Conservation (phyloP, 2,888 invertebrate species). For the Macrophya alboannulata region DNA sequence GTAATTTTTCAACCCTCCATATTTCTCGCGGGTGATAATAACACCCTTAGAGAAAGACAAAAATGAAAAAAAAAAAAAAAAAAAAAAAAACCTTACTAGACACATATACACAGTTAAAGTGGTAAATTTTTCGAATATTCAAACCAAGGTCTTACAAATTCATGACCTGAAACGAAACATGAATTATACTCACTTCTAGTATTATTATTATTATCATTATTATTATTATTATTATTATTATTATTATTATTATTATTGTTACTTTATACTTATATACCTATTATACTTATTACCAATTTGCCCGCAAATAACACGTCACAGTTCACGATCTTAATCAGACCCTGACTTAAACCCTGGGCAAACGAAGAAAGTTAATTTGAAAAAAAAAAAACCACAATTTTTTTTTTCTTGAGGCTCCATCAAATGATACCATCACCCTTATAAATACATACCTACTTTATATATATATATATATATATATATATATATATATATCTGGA, state of each 20-base stretch:
- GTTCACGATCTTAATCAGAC: background rate
- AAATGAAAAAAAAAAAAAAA: background rate
- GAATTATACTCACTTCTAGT: background rate
- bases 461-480: background rate
- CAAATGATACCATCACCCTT: background rate
- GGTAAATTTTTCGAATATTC: background rate
- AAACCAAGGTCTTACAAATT: background rate
- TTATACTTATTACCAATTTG: conserved; percentile 3
- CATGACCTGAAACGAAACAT: background rate
- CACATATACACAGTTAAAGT: conserved; percentile 11
- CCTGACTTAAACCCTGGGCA: conserved; percentile 71
- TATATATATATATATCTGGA: background rate
- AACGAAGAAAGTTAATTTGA: conserved; percentile 57
- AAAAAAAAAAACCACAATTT: background rate
- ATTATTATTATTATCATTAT: background rate
- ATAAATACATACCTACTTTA: background rate
- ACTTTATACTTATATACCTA: background rate
- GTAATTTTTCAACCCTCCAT: background rate
- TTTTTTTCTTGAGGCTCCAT: background rate
- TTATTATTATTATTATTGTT: background rate
- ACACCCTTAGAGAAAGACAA: background rate
- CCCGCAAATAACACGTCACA: background rate
- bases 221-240: background rate
- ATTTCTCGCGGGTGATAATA: background rate
- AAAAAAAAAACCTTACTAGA: background rate